Conservation (phyloP, 2,888 invertebrate genomes). For the Melinopterus prodromus region DNA sequence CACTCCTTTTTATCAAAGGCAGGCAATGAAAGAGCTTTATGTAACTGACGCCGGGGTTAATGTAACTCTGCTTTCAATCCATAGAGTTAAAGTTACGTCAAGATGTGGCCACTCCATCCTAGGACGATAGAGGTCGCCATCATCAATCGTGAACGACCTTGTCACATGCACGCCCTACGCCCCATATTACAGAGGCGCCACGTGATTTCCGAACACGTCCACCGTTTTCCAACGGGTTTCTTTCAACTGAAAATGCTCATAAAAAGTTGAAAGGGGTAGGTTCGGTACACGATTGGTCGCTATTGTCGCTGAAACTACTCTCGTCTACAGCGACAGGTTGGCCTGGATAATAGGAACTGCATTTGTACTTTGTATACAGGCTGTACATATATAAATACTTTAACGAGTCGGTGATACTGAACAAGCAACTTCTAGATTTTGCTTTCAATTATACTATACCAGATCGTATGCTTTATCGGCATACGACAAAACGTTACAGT, state of each 20-base stretch:
- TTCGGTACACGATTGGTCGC: not conserved
- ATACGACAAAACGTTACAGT: too few relatives aligned
- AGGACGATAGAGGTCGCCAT: slow-evolving; percentile 7
- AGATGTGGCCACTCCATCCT: slow-evolving; percentile 10
- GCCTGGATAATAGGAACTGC: too few relatives aligned
- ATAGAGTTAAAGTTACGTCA: slow-evolving; percentile 19
- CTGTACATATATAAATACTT: too few relatives aligned
- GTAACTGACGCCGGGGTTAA: slow-evolving; percentile 25
- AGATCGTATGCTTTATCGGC: too few relatives aligned
- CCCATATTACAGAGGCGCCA: not conserved
- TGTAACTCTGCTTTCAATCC: slow-evolving; percentile 32
- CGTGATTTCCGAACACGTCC: not conserved
- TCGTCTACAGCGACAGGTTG: too few relatives aligned
- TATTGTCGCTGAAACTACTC: not conserved
- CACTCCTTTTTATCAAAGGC: slow-evolving; percentile 6
- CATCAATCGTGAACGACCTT: slow-evolving; percentile 24
- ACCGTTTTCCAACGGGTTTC: not conserved
- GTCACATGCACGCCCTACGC: not conserved
- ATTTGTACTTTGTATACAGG: too few relatives aligned
- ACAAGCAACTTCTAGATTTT: too few relatives aligned
- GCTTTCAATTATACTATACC: too few relatives aligned
- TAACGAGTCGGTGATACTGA: too few relatives aligned
- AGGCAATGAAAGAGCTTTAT: slow-evolving; percentile 22
- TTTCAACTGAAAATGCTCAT: not conserved
- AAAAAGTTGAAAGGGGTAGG: not conserved